A percentile compares a stretch with the other conserved stretches of the same genome.
Conservation (phyloP, 2,113 vertebrate species). For the Clupea harengus region DNA sequence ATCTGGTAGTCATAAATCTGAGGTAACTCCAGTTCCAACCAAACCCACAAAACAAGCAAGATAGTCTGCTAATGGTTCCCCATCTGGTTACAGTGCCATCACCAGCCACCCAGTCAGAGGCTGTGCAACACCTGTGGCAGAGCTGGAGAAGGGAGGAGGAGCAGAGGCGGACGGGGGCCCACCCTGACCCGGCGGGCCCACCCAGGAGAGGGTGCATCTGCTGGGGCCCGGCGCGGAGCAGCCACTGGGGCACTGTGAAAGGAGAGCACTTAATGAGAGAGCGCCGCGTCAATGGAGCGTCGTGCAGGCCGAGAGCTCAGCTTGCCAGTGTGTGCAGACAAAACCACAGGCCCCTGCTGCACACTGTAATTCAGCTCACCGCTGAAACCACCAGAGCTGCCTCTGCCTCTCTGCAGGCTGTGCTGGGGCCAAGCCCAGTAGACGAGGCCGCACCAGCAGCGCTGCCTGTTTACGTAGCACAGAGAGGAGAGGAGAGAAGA, state of each 20-base stretch:
- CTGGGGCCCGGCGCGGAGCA: not conserved
- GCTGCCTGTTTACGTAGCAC: slow-evolving; percentile 73
- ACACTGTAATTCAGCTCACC: slow-evolving; percentile 74
- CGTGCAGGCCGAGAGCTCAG: slow-evolving; percentile 25
- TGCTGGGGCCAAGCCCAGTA: slow-evolving; percentile 52
- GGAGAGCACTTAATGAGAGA: slow-evolving; percentile 50
- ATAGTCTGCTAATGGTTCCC: slow-evolving; percentile 8
- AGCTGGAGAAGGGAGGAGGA: not conserved
- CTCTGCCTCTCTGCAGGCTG: slow-evolving; percentile 48
- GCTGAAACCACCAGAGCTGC: slow-evolving; percentile 70
- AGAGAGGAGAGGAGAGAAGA: slow-evolving; percentile 60
- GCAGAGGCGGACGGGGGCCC: not conserved
- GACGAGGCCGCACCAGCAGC: not conserved
- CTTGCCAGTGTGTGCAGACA: slow-evolving; percentile 27
- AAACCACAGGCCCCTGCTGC: slow-evolving; percentile 73
- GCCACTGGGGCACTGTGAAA: slow-evolving; percentile 43
- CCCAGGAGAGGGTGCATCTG: slow-evolving; percentile 8
- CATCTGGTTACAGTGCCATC: slow-evolving; percentile 29
- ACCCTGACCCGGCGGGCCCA: not conserved
- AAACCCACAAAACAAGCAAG: slow-evolving; percentile 13
- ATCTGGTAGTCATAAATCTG: slow-evolving; percentile 14
- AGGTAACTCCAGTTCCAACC: slow-evolving; percentile 12
- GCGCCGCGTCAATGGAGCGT: slow-evolving; percentile 40
- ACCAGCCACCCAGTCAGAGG: slow-evolving; percentile 47
- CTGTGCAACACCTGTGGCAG: slow-evolving; percentile 48